Base-by-base conservation (phyloP, 1,140 invertebrate species). In the Drosophila watanabei region DNA sequence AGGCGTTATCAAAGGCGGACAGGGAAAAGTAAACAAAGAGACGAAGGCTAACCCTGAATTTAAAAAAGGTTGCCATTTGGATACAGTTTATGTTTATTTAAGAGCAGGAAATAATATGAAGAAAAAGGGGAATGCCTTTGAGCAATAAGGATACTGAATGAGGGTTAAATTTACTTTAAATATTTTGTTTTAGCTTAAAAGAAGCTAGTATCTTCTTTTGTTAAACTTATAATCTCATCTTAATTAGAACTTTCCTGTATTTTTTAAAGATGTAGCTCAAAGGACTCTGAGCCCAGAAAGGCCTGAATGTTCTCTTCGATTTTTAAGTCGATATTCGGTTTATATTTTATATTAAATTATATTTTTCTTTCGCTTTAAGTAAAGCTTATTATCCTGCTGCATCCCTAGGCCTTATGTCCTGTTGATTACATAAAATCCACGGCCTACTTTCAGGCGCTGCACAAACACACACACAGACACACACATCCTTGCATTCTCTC, bases 11-110 rank as follows among this genome's bases (percentile, higher is more conserved):
- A 66, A 54, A 70, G 16, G 68, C 48, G 68, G 49, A 39, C 63
- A 57, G 33, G 63, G 11, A 39, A 11, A 56, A 56, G 64, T 71
- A 71, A 71, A 71, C 68, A 71, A 71, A 48, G 58, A 46, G 58
- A 46, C 35, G 8, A 24, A 16, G 18, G 14, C 28, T 65, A 39
- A 20, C 37, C 62, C 56, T 33, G 56, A 60, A 39, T 24, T 24
- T 57, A 33, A 10, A 4, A n/a, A 20, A 39, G n/a, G 45, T 24
- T 20, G 43, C 5, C 18, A 8, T 33, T 33, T 33, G n/a, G n/a
- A 0, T 5, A n/a, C 8, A 43, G 41, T 32, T 56, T 37, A 37
- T 37, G 6, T 37, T 37, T 39, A 24, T 20, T 11, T 2, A 35
- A 7, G 20, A 6, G 5, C 10, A 7, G 35, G 20, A n/a, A 39